Conservation (phyloP, 2,113 vertebrate species). For the Apodemus speciosus region DNA sequence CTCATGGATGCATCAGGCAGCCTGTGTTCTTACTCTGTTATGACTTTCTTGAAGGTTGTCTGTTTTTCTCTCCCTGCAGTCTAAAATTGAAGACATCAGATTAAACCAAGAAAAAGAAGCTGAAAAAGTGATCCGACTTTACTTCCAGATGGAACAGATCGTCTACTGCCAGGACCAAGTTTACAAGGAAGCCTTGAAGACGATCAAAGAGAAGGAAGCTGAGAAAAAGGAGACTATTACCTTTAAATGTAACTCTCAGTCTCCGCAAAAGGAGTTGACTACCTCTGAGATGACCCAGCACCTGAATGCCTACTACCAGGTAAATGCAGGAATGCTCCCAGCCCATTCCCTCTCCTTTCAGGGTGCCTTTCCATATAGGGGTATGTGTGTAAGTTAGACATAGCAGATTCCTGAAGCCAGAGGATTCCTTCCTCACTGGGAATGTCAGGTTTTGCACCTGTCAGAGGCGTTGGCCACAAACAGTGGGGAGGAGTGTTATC, state of each 20-base stretch:
- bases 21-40: neutral
- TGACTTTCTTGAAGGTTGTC: neutral
- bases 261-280: neutral
- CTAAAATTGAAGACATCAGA: conserved; percentile 87
- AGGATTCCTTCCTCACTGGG: neutral
- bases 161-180: conserved; percentile 91
- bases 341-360: neutral
- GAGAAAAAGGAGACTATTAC: neutral
- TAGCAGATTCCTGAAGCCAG: neutral
- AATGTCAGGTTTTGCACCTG: neutral
- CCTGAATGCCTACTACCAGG: conserved; percentile 76
- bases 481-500: neutral
- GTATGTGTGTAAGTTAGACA: accelerated
- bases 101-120: conserved; percentile 80
- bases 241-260: accelerated
- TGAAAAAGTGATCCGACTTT: conserved; percentile 83
- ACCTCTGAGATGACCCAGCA: conserved; percentile 70
- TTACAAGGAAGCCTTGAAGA: conserved; percentile 79
- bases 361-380: too few relatives aligned
- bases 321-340: conserved; percentile 40
- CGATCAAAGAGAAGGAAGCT: conserved; percentile 13
- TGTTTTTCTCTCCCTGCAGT: conserved; percentile 73
- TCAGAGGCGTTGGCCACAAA: neutral
- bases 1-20: neutral
- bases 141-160: conserved; percentile 92